Conservation (phyloP, 2,797 vertebrate genomes). For the Threskiornis aethiopicus region DNA sequence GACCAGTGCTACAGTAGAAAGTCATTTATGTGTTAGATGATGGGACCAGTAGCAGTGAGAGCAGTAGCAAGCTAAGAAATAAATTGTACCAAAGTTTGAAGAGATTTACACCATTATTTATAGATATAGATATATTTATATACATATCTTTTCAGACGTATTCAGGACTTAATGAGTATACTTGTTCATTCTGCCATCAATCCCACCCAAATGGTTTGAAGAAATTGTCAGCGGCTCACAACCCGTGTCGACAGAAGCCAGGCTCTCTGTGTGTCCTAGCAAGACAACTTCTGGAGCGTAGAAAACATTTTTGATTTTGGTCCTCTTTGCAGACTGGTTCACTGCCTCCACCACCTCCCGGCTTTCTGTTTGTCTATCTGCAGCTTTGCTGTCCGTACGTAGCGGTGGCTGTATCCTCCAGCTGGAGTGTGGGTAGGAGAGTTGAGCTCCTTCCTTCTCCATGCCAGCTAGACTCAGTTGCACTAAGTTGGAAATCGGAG, state of each 20-base stretch:
- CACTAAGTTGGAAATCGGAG: conserved; percentile 67
- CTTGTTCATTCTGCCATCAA: not conserved
- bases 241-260: not conserved
- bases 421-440: conserved; percentile 37
- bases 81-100: not conserved
- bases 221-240: not conserved
- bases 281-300: not conserved
- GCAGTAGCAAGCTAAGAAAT: not conserved
- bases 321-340: not conserved
- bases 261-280: not conserved
- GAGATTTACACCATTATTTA: not conserved
- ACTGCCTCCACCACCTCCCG: rapidly evolving
- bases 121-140: not conserved
- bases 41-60: not conserved
- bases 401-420: not conserved
- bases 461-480: conserved; percentile 42
- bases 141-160: not conserved
- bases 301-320: not conserved
- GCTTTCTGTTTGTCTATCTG: not conserved
- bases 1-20: not conserved
- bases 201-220: not conserved
- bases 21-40: not conserved
- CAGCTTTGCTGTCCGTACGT: not conserved
- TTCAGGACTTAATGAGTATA: not conserved
- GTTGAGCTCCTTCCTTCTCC: conserved; percentile 22